Evolutionary conservation across 2,888 invertebrate species (phyloP).

Genomic region (Pelosia muscerda): DNA sequence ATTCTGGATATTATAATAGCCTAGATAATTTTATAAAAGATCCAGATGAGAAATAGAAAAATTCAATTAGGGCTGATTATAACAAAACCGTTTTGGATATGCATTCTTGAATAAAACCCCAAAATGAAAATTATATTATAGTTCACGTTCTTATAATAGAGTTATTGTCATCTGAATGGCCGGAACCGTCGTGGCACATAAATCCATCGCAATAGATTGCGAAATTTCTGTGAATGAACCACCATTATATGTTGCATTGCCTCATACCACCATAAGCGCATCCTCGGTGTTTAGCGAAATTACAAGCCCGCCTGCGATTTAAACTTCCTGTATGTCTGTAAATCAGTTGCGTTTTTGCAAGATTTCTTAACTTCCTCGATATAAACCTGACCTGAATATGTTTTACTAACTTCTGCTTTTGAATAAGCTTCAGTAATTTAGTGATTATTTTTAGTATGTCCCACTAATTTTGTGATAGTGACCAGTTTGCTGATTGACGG

Average conservation of each 20-base stretch:
- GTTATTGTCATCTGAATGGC: background rate
- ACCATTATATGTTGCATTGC: conserved; percentile 30
- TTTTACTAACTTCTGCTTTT: background rate
- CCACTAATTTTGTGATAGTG: too few relatives aligned
- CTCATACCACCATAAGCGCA: conserved; percentile 23
- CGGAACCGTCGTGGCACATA: background rate
- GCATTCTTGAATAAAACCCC: too few relatives aligned
- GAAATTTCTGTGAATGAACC: conserved; percentile 20
- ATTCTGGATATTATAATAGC: too few relatives aligned
- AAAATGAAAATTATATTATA: too few relatives aligned
- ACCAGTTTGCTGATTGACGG: too few relatives aligned
- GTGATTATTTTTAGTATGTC: background rate
- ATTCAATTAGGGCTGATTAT: too few relatives aligned
- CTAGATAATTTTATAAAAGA: too few relatives aligned
- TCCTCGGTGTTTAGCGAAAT: conserved; percentile 38
- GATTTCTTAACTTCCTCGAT: conserved; percentile 42
- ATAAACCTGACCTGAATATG: background rate
- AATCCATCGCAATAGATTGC: conserved; percentile 7
- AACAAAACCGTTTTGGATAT: too few relatives aligned
- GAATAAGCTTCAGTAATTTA: background rate
- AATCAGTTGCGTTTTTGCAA: conserved; percentile 60
- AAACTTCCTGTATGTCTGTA: conserved; percentile 51
- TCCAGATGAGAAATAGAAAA: too few relatives aligned
- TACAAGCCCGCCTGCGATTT: conserved; percentile 42
- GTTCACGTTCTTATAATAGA: background rate